A percentile compares a stretch with the other conserved stretches of the same genome.
These are phyloP conservation scores for Drosophila hydei DNA, from an alignment of 1,140 invertebrate genomes.

Conservation along the genomic window DNA sequence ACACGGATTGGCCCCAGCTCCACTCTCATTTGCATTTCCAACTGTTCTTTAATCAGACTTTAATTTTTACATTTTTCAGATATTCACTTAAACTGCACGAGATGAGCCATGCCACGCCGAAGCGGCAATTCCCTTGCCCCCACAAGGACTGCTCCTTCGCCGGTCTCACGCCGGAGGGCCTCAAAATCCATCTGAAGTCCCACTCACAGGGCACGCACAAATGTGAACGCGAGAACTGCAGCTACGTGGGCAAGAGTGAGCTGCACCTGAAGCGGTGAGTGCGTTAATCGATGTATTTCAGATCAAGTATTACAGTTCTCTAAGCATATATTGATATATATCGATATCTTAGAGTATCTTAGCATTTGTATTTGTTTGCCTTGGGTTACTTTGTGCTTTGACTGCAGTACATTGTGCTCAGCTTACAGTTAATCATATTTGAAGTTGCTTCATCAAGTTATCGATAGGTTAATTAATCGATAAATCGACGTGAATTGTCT, in stretches of 20 bases:
- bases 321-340: too few species aligned
- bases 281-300: too few species aligned
- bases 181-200: conserved; percentile 61
- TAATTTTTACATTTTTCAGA: conserved; percentile 42
- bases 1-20: conserved; percentile 9
- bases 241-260: conserved; percentile 73
- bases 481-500: too few species aligned
- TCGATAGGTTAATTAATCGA: too few species aligned
- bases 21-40: background rate
- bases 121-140: conserved; percentile 44
- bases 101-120: conserved; percentile 33
- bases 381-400: background rate
- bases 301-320: too few species aligned
- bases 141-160: conserved; percentile 56
- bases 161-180: conserved; percentile 42
- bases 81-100: conserved; percentile 59
- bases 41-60: conserved; percentile 10
- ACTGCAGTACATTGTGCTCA: background rate
- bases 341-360: too few species aligned
- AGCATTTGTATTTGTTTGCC: too few species aligned
- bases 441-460: too few species aligned
- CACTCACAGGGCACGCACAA: conserved; percentile 63
- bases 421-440: too few species aligned
- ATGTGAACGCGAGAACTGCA: conserved; percentile 57
- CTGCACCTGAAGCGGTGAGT: conserved; percentile 70